Evolutionary conservation across 1,140 invertebrate species (phyloP).

Genomic region (Drosophila bipectinata): DNA sequence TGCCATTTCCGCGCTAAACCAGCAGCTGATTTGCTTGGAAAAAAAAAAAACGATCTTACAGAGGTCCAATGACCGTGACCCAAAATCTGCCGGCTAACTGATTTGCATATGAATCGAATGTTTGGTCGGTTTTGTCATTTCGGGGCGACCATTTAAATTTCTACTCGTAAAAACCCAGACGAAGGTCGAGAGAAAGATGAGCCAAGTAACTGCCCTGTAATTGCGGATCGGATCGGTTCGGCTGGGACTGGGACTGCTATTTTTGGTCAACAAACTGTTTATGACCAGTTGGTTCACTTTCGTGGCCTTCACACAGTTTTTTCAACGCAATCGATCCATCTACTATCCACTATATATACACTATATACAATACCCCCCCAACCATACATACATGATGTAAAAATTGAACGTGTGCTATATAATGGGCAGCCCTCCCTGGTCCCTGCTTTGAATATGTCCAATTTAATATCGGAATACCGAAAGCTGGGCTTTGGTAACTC

Average conservation of each 20-base stretch:
- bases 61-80: constrained; percentile 79
- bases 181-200: constrained; percentile 68
- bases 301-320: constrained; percentile 79
- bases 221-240: constrained; percentile 36
- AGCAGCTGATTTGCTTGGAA: constrained; percentile 31
- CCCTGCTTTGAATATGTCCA: constrained; percentile 67
- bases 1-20: constrained; percentile 49
- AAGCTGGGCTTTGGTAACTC: constrained; percentile 41
- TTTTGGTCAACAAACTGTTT: constrained; percentile 80
- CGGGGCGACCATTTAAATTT: constrained; percentile 56
- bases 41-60: constrained; percentile 14
- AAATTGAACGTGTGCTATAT: constrained; percentile 54
- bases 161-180: constrained; percentile 56
- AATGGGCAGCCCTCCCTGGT: neutral
- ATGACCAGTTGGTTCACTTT: constrained; percentile 78
- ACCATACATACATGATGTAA: constrained; percentile 20
- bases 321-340: constrained; percentile 48
- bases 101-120: constrained; percentile 67
- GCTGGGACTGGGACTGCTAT: constrained; percentile 6
- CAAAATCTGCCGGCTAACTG: constrained; percentile 49
- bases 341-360: neutral
- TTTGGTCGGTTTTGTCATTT: constrained; percentile 36
- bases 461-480: constrained; percentile 15
- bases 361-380: neutral
- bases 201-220: constrained; percentile 33